phyloP scores from a whole-genome alignment of 2,797 vertebrate genomes.

The Antennarius maculatus region DNA sequence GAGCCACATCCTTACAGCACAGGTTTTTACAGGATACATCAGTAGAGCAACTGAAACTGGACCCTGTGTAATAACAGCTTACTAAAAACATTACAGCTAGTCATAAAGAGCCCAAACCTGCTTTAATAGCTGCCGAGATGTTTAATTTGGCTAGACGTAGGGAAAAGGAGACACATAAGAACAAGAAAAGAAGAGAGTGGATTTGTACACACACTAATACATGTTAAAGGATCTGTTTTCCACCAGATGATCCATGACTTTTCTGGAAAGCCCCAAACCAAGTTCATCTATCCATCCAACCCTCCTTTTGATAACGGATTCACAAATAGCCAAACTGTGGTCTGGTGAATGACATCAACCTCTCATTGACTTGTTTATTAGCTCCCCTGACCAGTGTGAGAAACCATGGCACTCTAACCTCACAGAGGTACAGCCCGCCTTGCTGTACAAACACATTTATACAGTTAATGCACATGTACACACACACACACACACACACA shows the following conservation, averaged over 20 bases:
- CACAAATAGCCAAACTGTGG: conserved; percentile 71
- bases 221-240: conserved; percentile 67
- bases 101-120: conserved; percentile 71
- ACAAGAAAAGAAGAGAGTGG: conserved; percentile 41
- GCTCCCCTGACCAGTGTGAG: conserved; percentile 68
- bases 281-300: conserved; percentile 53
- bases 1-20: conserved; percentile 68
- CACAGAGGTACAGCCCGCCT: conserved; percentile 41
- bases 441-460: conserved; percentile 24
- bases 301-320: conserved; percentile 49
- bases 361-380: conserved; percentile 71
- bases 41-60: conserved; percentile 70
- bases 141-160: conserved; percentile 69
- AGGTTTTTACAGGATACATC: conserved; percentile 72
- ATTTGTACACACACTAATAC: conserved; percentile 47
- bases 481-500: too few species aligned
- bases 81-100: conserved; percentile 79
- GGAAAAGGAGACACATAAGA: conserved; percentile 52
- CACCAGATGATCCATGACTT: conserved; percentile 56
- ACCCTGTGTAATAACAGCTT: conserved; percentile 77
- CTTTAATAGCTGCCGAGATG: conserved; percentile 75
- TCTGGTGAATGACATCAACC: conserved; percentile 74
- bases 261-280: conserved; percentile 51
- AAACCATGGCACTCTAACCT: conserved; percentile 63
- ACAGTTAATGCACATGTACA: conserved; percentile 11